phyloP scores from a whole-genome alignment of 2,113 vertebrate genomes.

The Chaetorhynchus papuensis region DNA sequence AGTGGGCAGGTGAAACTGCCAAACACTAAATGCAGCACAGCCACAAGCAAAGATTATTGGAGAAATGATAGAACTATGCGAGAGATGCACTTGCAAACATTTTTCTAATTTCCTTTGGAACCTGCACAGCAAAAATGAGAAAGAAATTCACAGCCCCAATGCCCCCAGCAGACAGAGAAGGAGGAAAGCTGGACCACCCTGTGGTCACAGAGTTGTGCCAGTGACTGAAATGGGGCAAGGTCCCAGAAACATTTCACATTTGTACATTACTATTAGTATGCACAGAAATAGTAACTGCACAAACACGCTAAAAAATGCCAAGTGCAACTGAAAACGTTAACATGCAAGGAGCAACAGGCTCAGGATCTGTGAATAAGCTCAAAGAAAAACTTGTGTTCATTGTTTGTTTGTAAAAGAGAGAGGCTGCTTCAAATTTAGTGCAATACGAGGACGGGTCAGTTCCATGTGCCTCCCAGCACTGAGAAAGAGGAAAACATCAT shows the following conservation, averaged over 20 bases:
- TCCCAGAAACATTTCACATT: not conserved
- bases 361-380: not conserved
- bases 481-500: not conserved
- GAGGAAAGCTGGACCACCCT: not conserved
- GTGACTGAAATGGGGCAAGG: not conserved
- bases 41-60: not conserved
- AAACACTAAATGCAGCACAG: not conserved
- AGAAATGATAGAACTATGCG: not conserved
- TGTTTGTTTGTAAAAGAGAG: not conserved
- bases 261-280: not conserved
- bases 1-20: not conserved
- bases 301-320: not conserved
- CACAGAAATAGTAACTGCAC: not conserved
- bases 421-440: not conserved
- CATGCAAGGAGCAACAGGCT: not conserved
- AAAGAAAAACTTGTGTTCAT: not conserved
- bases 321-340: not conserved
- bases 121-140: not conserved
- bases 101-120: not conserved
- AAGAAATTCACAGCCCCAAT: not conserved
- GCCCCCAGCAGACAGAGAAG: not conserved
- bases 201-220: not conserved
- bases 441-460: not conserved
- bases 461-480: not conserved
- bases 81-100: fast-evolving